Evolutionary conservation across 2,888 invertebrate species (phyloP), one percentile per base, ranked within the genome.

Genomic region (Sarcophaga variegata): DNA sequence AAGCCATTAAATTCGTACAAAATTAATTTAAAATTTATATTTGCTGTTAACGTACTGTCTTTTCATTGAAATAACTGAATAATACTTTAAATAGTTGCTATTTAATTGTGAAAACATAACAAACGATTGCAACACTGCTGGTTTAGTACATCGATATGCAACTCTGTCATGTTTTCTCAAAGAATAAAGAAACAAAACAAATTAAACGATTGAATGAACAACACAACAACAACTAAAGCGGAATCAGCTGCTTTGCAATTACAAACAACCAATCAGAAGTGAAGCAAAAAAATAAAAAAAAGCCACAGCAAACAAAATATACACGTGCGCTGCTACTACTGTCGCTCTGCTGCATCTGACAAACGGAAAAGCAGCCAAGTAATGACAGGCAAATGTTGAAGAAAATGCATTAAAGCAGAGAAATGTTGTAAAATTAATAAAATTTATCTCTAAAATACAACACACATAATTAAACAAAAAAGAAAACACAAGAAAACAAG

Each of bases 191-290:
- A 76, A 66, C 54, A 37, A 66, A 54, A 76, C 64, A 64, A 54
- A 66, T 20, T 37, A 59, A 25, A 37, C 14, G 27, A 10, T 37
- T 37, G 10, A 37, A 37, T 37, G n/a, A 63, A 47, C 17, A 63
- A 37, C n/a, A 63, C 45, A 74, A 45, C 63, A 74, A 74, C 74
- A 74, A 74, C n/a, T 37, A 77, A 67, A 77, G 59, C 77, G 66
- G 66, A 77, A 77, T 77, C 77, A 77, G 77, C 77, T 77, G 77
- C 14, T 66, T 60, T 67, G 20, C 37, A 59, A 22, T 22, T 77
- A n/a, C 27, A 77, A 77, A 77, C 20, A 67, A 45, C 45, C 20
- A 77, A 77, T 54, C 77, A 77, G 63, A 77, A 67, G 10, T 45
- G 2, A n/a, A 70, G 25, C 27, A 14, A 66, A 17, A 54, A 64